Conservation (phyloP, 2,113 vertebrate species). For the Bufo bufo region DNA sequence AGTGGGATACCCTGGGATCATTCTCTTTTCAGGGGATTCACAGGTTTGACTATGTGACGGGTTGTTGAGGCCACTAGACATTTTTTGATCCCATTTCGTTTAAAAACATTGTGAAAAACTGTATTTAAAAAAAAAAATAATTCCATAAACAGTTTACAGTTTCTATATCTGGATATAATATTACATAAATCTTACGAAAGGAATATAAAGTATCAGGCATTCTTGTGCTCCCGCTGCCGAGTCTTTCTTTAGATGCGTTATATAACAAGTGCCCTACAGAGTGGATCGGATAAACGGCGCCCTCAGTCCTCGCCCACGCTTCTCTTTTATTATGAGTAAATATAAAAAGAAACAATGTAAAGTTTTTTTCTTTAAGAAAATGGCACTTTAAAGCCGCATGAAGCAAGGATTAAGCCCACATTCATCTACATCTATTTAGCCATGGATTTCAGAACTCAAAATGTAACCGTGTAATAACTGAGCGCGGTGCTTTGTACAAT, state of each 20-base stretch:
- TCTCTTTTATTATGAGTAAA: neutral
- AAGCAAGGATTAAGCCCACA: slow-evolving; percentile 20
- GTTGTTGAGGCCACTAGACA: too few relatives aligned
- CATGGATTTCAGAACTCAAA: neutral
- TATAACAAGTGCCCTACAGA: neutral
- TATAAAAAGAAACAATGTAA: neutral
- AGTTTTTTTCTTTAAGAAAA: slow-evolving; percentile 7
- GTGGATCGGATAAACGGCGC: neutral
- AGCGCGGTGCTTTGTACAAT: neutral
- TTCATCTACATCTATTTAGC: neutral
- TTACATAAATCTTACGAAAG: neutral
- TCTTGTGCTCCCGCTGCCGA: neutral
- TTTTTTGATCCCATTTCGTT: neutral
- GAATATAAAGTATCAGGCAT: neutral
- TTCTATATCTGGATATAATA: neutral
- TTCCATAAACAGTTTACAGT: neutral
- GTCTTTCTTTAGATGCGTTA: slow-evolving; percentile 5
- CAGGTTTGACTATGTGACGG: too few relatives aligned
- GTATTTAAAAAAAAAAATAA: neutral
- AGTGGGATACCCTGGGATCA: neutral
- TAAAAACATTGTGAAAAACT: neutral
- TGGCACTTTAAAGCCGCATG: neutral
- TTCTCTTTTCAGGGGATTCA: neutral
- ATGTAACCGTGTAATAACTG: neutral
- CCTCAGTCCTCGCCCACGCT: slow-evolving; percentile 5